A percentile compares a stretch with the other conserved stretches of the same genome.
phyloP scores from a whole-genome alignment of 2,797 vertebrate species.

The Sebastiscus tertius region DNA sequence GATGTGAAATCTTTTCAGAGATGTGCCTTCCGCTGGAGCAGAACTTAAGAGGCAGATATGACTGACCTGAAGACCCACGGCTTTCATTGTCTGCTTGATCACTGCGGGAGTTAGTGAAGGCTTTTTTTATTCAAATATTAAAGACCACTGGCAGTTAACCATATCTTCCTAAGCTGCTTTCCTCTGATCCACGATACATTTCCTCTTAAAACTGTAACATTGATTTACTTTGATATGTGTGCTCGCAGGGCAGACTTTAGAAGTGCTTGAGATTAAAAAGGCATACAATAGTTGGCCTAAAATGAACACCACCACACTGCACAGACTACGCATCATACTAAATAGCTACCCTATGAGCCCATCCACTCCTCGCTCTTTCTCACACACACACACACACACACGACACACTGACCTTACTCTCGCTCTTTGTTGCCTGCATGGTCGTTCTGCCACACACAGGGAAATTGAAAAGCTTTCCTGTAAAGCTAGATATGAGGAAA shows the following conservation, averaged over 20 bases:
- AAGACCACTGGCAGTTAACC: slow-evolving; percentile 55
- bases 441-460: slow-evolving; percentile 44
- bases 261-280: slow-evolving; percentile 69
- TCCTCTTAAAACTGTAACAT: slow-evolving; percentile 56
- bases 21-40: slow-evolving; percentile 27
- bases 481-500: slow-evolving; percentile 63
- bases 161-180: slow-evolving; percentile 64
- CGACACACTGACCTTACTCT: slow-evolving; percentile 48
- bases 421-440: slow-evolving; percentile 49
- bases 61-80: slow-evolving; percentile 29
- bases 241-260: slow-evolving; percentile 63
- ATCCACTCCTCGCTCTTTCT: slow-evolving; percentile 4
- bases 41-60: slow-evolving; percentile 28
- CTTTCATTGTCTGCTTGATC: slow-evolving; percentile 61
- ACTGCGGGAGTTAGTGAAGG: slow-evolving; percentile 37
- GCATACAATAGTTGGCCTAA: slow-evolving; percentile 53
- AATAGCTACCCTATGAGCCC: slow-evolving; percentile 25
- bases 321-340: slow-evolving; percentile 32
- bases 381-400: background rate
- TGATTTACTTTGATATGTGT: slow-evolving; percentile 58
- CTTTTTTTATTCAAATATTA: slow-evolving; percentile 56
- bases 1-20: slow-evolving; percentile 22
- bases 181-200: slow-evolving; percentile 68
- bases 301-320: slow-evolving; percentile 36
- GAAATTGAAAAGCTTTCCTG: slow-evolving; percentile 71